Base-by-base conservation (phyloP, 2,113 vertebrate genomes). In the Hiodon tergisus region DNA sequence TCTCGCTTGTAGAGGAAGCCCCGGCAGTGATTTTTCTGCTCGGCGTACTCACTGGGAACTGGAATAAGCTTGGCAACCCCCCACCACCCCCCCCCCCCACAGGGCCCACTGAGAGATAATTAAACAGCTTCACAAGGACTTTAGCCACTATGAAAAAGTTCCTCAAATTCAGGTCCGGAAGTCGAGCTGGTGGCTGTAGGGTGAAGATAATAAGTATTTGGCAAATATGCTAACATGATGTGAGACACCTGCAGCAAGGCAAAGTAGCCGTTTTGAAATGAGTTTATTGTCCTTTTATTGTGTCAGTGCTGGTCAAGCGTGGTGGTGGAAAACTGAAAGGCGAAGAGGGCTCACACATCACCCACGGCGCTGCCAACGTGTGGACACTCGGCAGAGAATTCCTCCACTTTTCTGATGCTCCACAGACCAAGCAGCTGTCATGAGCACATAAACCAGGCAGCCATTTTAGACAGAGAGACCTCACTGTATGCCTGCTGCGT, bases 21-120 rank as follows among this genome's bases (percentile, higher is more conserved):
- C 57, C 46, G 48, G 57, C 58, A 71, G 16, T 59, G 16, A 69
- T 69, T 31, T 70, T 70, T 70, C 69, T 70, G 52, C 69, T 11
- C 16, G 2, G 51, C 14, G 69, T 55, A 17, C 31, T 61, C 61
- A 51, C 31, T 50, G 54, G 54, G 31, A 48, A 31, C 66, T 63
- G 48, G 54, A n/a, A n/a, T 9, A 2, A 54, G 69, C 17, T 51
- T 16, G 47, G 13, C 17, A 46, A 71, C 17, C 54, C 69, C 31
- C 55, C 31, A 57, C 16, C 16, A 6, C 16, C 0, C 14, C 61
- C 14, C 4, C 13, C 6, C n/a, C 4, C 60, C n/a, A 14, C 60
- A 62, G 4, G 14, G 31, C 31, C 31, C 31, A 31, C 31, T 31
- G 31, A 31, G 31, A 31, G 31, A 31, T 31, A 31, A 31, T 31